Percentiles rank a stretch among this genome's conserved stretches.
Conservation (phyloP, 2,888 invertebrate genomes). For the Erebia ligea region DNA sequence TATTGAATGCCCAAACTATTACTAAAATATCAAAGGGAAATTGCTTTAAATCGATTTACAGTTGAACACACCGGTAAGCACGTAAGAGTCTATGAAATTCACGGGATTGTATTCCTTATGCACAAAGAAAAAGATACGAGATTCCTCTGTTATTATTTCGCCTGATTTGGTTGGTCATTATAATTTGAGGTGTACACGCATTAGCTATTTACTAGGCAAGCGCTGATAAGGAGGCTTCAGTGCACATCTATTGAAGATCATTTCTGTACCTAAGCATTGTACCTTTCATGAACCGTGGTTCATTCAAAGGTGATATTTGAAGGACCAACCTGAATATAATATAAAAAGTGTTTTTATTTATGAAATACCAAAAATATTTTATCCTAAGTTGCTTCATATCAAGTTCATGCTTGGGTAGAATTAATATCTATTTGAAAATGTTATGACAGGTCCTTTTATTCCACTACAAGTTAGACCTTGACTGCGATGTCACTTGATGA, state of each 20-base stretch:
- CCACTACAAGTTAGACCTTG: too few species aligned
- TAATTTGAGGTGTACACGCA: constrained; percentile 33
- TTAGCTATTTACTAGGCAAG: constrained; percentile 38
- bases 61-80: constrained; percentile 20
- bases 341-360: not conserved
- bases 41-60: constrained; percentile 33
- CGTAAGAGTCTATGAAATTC: not conserved
- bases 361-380: too few species aligned
- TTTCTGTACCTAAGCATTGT: constrained; percentile 22
- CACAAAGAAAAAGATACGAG: not conserved
- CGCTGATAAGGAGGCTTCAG: constrained; percentile 45
- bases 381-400: too few species aligned
- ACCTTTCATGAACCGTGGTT: constrained; percentile 26
- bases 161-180: constrained; percentile 19
- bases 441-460: too few species aligned
- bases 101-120: constrained; percentile 8
- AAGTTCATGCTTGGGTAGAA: too few species aligned
- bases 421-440: too few species aligned
- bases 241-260: constrained; percentile 42
- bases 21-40: constrained; percentile 30
- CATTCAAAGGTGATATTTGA: constrained; percentile 22
- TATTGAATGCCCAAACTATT: constrained; percentile 28
- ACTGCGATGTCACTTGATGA: too few species aligned
- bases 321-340: not conserved
- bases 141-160: constrained; percentile 22